Conservation (phyloP, 2,797 vertebrate species). For the Fundulus diaphanus region DNA sequence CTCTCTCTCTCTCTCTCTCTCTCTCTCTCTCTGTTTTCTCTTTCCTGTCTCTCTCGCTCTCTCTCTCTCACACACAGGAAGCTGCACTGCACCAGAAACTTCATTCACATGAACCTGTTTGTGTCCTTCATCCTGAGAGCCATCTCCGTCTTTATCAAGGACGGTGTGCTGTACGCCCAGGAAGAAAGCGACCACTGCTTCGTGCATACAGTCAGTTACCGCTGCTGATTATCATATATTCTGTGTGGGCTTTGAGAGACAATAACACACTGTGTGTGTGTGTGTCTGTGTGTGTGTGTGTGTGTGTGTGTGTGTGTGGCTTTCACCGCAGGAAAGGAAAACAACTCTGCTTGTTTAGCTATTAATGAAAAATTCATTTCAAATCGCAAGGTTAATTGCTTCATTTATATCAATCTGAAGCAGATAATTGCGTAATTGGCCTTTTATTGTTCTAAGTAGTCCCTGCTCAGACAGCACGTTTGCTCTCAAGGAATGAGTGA, state of each 20-base stretch:
- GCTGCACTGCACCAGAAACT: constrained; percentile 97
- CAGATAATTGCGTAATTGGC: background rate
- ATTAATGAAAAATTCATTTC: constrained; percentile 7
- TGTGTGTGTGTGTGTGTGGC: background rate
- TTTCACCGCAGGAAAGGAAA: constrained; percentile 7
- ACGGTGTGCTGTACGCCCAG: constrained; percentile 91
- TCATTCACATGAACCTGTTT: constrained; percentile 99
- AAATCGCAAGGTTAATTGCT: constrained; percentile 17
- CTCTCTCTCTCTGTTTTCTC: background rate
- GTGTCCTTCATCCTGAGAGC: constrained; percentile 97
- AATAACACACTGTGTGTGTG: background rate
- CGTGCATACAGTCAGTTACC: constrained; percentile 70
- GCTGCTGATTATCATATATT: background rate
- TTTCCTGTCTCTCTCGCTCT: constrained; percentile 2
- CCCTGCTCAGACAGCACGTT: constrained; percentile 12
- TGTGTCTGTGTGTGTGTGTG: too few species aligned
- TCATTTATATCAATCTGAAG: constrained; percentile 17
- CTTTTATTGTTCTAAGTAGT: constrained; percentile 24
- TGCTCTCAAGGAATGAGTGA: constrained; percentile 1
- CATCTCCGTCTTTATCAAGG: constrained; percentile 97
- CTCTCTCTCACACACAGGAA: constrained; percentile 83
- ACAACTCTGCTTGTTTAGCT: constrained; percentile 4
- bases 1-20: background rate
- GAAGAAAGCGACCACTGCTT: constrained; percentile 93
- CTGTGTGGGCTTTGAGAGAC: background rate